These are phyloP conservation scores for Hirudo medicinalis DNA, from an alignment of 1,140 invertebrate species.

Conservation along the genomic window DNA sequence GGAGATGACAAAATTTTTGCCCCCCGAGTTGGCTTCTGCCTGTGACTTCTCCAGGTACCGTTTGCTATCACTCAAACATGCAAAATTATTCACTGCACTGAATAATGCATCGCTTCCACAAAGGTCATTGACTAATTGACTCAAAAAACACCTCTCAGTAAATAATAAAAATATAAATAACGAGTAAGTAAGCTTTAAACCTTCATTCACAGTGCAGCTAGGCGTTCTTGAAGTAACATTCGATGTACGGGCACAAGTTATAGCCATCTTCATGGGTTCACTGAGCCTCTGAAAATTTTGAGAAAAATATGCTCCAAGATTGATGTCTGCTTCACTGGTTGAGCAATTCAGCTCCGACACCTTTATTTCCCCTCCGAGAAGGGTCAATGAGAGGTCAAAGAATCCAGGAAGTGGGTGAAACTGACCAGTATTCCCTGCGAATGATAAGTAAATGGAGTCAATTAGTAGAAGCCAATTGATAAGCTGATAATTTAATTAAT, in stretches of 20 bases:
- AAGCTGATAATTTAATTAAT: constrained; percentile 97
- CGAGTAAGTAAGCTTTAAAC: no score
- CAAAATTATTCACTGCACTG: no score
- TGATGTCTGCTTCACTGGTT: not conserved
- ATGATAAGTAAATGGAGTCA: constrained; percentile 47
- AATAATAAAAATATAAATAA: no score
- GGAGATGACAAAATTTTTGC: no score
- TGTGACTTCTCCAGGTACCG: no score
- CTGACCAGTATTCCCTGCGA: constrained; percentile 31
- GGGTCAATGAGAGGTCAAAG: not conserved
- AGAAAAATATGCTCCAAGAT: not conserved
- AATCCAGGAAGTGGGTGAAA: not conserved
- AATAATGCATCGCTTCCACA: no score
- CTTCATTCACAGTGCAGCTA: no score
- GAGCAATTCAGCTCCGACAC: not conserved
- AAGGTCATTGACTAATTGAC: no score
- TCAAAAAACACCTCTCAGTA: no score
- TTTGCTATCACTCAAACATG: no score
- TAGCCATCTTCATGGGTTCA: not conserved
- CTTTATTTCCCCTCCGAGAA: not conserved
- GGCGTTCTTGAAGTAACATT: no score
- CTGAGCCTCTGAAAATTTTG: not conserved
- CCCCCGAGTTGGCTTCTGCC: no score
- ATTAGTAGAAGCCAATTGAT: constrained; percentile 53
- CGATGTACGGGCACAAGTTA: constrained; percentile 12